These are phyloP conservation scores for Leucoptera coffeella DNA, from an alignment of 2,888 invertebrate genomes.

Conservation along the genomic window DNA sequence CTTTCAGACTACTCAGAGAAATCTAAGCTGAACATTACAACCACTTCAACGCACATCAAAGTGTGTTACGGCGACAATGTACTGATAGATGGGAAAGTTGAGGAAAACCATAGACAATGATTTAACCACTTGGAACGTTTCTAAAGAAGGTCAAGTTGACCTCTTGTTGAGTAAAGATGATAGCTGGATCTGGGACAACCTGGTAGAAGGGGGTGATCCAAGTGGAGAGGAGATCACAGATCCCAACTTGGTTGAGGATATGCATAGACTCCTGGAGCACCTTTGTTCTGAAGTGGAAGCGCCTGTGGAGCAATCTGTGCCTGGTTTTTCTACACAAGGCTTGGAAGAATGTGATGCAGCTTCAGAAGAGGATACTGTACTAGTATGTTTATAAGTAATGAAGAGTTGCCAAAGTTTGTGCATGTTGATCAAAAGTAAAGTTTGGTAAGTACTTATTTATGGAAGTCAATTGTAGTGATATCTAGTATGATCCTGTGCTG, in stretches of 20 bases:
- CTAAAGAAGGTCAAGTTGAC: slow-evolving; percentile 48
- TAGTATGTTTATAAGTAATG: slow-evolving; percentile 15
- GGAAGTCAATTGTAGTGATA: no score
- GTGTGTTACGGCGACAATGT: slow-evolving; percentile 51
- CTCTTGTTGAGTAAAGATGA: slow-evolving; percentile 53
- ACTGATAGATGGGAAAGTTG: slow-evolving; percentile 55
- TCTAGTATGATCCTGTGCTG: no score
- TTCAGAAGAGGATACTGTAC: slow-evolving; percentile 42
- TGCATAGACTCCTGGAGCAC: slow-evolving; percentile 55
- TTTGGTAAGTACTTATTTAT: no score
- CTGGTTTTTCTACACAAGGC: slow-evolving; percentile 56
- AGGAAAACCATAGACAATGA: slow-evolving; percentile 55
- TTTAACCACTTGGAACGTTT: slow-evolving; percentile 65
- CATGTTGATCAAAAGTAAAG: no score
- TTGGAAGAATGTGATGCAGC: slow-evolving; percentile 80
- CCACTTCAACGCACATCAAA: slow-evolving; percentile 36
- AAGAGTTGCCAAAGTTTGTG: no score
- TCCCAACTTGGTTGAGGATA: slow-evolving; percentile 49
- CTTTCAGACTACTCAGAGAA: slow-evolving; percentile 31
- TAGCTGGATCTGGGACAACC: slow-evolving; percentile 52
- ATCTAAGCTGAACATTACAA: slow-evolving; percentile 35
- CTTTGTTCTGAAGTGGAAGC: slow-evolving; percentile 58
- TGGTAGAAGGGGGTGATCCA: slow-evolving; percentile 50
- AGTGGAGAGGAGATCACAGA: slow-evolving; percentile 60
- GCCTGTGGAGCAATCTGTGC: slow-evolving; percentile 17